Base-by-base conservation (phyloP, 2,888 invertebrate genomes). In the Drosophila siamana region DNA sequence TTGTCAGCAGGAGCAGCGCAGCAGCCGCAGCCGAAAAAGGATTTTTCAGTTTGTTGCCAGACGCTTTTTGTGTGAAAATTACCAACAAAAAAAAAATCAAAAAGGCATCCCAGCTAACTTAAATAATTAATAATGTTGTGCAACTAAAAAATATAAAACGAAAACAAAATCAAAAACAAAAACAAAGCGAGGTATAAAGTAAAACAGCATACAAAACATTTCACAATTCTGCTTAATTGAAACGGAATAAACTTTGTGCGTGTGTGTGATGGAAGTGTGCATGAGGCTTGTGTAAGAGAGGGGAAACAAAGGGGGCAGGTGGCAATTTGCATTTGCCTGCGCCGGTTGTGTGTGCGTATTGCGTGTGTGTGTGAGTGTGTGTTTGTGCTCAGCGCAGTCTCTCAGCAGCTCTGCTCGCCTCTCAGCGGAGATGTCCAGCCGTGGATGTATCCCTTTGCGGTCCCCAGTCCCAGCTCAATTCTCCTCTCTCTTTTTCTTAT, bases 381-480 rank as follows among this genome's bases (percentile, higher is more conserved):
- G 43, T 30, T 8, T 51, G 47, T 22, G 44, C 19, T 55, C 15
- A 55, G 48, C 63, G 56, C 56, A 56, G 41, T 33, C 65, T 54
- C 47, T 67, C 46, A 41, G 19, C 56, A 43, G 33, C 44, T 56
- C 36, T 30, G 43, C 44, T 47, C 51, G 59, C 15, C 69, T 69
- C 50, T 69, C 52, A 30, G 16, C 52, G 43, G 59, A 63, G 43
- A 41, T 72, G 83, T 83, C 81, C 77, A 68, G 78, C 70, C 70
- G 85, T 73, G 82, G 81, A 84, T 75, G 87, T 84, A 79, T 68
- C 82, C 72, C 70, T 70, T 48, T 73, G 80, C 67, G 68, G 47
- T 38, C 36, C 40, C 43, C 54, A 73, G 63, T 44, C 44, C 57
- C 56, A 66, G 50, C 33, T 47, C 41, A 51, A 30, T 46, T 13